Evolutionary conservation across 1,140 invertebrate species (phyloP).

Genomic region (Theocolax elegans): DNA sequence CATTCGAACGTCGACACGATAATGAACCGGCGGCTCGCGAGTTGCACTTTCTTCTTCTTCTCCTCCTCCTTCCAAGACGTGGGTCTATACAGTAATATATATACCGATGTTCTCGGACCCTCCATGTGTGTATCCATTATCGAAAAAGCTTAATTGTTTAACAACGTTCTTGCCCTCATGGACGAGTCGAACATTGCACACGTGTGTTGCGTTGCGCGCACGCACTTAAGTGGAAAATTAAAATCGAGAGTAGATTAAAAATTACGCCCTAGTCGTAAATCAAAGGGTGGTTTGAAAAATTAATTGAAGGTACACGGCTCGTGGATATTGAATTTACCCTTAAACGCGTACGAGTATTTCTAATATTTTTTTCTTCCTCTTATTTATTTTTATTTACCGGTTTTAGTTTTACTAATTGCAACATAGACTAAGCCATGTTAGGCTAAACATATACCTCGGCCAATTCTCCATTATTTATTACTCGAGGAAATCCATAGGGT

Average conservation of each 20-base stretch:
- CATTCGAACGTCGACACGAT: constrained; percentile 33
- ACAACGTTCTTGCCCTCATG: constrained; percentile 18
- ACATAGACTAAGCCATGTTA: too few species aligned
- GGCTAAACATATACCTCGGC: too few species aligned
- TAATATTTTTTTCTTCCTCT: not conserved
- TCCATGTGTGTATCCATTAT: constrained; percentile 32
- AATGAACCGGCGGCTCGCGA: constrained; percentile 24
- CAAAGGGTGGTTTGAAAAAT: constrained; percentile 36
- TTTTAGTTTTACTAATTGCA: too few species aligned
- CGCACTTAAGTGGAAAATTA: constrained; percentile 34
- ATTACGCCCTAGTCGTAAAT: constrained; percentile 41
- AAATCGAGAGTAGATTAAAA: constrained; percentile 40
- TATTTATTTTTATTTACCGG: too few species aligned
- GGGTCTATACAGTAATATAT: too few species aligned
- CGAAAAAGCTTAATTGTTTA: constrained; percentile 41
- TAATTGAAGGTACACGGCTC: constrained; percentile 26
- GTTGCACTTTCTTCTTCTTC: constrained; percentile 9
- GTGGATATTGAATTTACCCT: constrained; percentile 37
- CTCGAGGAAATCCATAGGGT: too few species aligned
- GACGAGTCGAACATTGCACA: too few species aligned
- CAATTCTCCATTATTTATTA: too few species aligned
- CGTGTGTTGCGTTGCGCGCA: not conserved
- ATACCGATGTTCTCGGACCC: too few species aligned
- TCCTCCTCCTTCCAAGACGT: not conserved
- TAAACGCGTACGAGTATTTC: constrained; percentile 14